Evolutionary conservation across 2,888 invertebrate genomes (phyloP).

Genomic region (Tinea semifulvella): DNA sequence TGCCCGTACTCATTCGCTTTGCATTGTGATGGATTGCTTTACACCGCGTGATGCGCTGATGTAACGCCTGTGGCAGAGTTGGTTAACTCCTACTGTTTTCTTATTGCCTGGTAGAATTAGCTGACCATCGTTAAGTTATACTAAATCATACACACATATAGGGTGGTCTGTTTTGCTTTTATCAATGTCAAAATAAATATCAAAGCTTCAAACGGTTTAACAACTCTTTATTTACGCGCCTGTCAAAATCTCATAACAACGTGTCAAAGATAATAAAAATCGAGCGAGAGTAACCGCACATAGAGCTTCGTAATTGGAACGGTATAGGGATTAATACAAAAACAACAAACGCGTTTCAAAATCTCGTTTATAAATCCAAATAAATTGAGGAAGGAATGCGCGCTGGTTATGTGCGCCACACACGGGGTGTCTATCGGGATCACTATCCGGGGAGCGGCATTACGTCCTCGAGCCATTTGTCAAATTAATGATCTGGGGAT

Average conservation of each 20-base stretch:
- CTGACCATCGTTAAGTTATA: neutral
- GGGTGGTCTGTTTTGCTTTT: neutral
- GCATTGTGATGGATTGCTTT: constrained; percentile 48
- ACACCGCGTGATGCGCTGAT: constrained; percentile 13
- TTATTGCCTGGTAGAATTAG: constrained; percentile 26
- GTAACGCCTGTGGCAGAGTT: constrained; percentile 23
- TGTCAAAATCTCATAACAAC: constrained; percentile 29
- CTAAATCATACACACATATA: neutral
- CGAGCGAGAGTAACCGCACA: neutral
- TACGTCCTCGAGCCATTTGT: constrained; percentile 44
- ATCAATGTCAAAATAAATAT: constrained; percentile 1
- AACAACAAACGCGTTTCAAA: constrained; percentile 29
- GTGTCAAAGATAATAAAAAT: constrained; percentile 26
- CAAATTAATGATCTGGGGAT: constrained; percentile 55
- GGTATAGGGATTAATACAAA: constrained; percentile 29
- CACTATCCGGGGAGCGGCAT: constrained; percentile 22
- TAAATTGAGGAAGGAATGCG: constrained; percentile 29
- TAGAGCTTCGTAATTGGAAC: constrained; percentile 24
- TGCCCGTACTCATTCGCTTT: constrained; percentile 50
- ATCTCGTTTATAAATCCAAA: constrained; percentile 30
- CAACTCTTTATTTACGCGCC: constrained; percentile 12
- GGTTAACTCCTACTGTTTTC: constrained; percentile 28
- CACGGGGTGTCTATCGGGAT: constrained; percentile 21
- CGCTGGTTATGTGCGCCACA: constrained; percentile 28
- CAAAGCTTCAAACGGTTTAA: constrained; percentile 12